phyloP scores from a whole-genome alignment of 2,113 vertebrate genomes.

The Python bivittatus region DNA sequence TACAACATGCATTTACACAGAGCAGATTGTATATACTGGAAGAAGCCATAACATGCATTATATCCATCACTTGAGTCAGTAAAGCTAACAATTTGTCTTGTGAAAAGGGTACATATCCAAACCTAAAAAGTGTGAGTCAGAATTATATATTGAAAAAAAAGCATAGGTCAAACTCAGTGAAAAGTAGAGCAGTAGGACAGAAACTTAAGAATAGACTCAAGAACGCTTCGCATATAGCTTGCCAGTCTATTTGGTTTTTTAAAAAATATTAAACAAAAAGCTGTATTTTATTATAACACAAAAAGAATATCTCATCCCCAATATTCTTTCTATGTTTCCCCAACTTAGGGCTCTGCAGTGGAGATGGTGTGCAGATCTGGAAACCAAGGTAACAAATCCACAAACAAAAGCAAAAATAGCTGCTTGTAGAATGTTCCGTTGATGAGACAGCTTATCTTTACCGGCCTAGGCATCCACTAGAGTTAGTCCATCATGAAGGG shows the following conservation, averaged over 20 bases:
- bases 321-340: neutral
- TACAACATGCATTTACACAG: neutral
- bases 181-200: neutral
- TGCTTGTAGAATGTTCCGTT: fast-evolving
- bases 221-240: neutral
- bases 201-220: neutral
- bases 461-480: constrained; percentile 81
- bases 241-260: neutral
- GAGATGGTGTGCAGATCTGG: neutral
- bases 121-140: neutral
- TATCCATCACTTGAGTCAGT: neutral
- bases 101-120: neutral
- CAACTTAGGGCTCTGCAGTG: neutral
- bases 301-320: neutral
- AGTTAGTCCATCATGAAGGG: constrained; percentile 88
- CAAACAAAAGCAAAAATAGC: constrained; percentile 26
- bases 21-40: neutral
- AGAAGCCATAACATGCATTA: neutral
- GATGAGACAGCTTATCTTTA: neutral
- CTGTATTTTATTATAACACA: neutral
- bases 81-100: neutral
- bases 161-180: neutral
- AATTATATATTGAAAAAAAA: neutral
- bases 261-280: neutral
- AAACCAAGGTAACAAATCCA: neutral